Conservation (phyloP, 2,113 vertebrate species). For the Gnathonemus echidnorhynchus region DNA sequence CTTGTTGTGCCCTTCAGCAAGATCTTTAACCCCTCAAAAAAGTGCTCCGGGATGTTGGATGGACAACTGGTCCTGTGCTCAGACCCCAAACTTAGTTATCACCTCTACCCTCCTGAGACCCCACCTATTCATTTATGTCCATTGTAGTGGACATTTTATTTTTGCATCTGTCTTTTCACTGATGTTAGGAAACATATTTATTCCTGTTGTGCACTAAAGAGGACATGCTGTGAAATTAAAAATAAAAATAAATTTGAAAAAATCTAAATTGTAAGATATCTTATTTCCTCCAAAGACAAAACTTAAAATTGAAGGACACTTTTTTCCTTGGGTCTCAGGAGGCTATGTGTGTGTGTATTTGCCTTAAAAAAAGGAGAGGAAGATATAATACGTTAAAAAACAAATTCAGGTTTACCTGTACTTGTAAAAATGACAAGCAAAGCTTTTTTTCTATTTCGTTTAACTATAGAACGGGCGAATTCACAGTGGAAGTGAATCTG, state of each 20-base stretch:
- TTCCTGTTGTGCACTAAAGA: no score
- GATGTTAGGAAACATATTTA: no score
- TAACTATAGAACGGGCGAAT: conserved; percentile 61
- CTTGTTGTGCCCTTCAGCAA: not conserved
- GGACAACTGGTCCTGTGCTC: not conserved
- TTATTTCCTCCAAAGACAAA: no score
- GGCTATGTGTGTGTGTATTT: not conserved
- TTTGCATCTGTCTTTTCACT: no score
- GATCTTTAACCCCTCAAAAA: not conserved
- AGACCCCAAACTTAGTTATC: not conserved
- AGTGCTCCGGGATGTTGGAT: not conserved
- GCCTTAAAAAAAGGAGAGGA: not conserved
- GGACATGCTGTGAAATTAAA: no score
- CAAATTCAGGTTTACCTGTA: not conserved
- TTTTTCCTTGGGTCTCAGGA: no score
- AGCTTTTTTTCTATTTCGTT: not conserved
- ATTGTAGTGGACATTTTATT: no score
- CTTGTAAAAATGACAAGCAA: not conserved
- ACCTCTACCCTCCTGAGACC: no score
- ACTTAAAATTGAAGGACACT: no score
- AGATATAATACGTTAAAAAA: not conserved
- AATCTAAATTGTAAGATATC: no score
- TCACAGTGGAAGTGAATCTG: conserved; percentile 53
- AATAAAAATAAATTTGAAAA: no score
- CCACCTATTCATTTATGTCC: no score